These are phyloP conservation scores for Merluccius polli DNA, from an alignment of 2,797 vertebrate species.

Conservation along the genomic window DNA sequence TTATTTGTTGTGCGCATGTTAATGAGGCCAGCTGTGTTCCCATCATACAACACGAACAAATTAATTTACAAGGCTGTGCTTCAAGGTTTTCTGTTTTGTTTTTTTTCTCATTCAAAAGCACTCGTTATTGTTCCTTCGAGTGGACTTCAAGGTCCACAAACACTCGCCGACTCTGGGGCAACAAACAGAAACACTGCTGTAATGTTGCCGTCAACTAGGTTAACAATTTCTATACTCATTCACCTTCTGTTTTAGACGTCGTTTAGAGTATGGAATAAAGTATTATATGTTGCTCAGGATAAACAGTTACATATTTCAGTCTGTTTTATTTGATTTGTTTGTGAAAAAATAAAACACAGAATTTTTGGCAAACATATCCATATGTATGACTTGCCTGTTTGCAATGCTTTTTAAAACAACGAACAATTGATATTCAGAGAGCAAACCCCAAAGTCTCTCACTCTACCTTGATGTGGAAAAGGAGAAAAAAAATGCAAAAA, in stretches of 20 bases:
- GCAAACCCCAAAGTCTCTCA: slow-evolving; percentile 44
- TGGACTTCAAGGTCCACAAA: slow-evolving; percentile 75
- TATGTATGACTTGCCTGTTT: slow-evolving; percentile 43
- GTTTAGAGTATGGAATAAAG: slow-evolving; percentile 20
- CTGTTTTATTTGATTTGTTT: slow-evolving; percentile 34
- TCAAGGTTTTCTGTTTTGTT: slow-evolving; percentile 75
- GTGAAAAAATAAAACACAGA: slow-evolving; percentile 31
- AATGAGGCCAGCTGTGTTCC: slow-evolving; percentile 99
- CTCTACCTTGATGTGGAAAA: slow-evolving; percentile 65
- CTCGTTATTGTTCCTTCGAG: slow-evolving; percentile 57
- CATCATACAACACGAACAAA: slow-evolving; percentile 99
- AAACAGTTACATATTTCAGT: slow-evolving; percentile 18
- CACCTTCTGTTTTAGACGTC: slow-evolving; percentile 43
- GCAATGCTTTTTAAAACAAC: slow-evolving; percentile 46
- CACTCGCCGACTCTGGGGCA: slow-evolving; percentile 61
- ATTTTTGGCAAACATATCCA: slow-evolving; percentile 37
- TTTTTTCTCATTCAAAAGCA: slow-evolving; percentile 74
- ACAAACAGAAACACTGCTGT: slow-evolving; percentile 66
- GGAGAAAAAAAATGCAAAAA: slow-evolving; percentile 35
- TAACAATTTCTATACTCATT: slow-evolving; percentile 47
- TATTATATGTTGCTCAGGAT: slow-evolving; percentile 17
- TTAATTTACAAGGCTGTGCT: slow-evolving; percentile 98
- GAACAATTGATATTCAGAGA: slow-evolving; percentile 63
- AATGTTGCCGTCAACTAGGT: slow-evolving; percentile 61
- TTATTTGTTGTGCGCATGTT: slow-evolving; percentile 99